Evolutionary conservation across 2,797 vertebrate genomes (phyloP).

Genomic region (Holocentrus rufus): DNA sequence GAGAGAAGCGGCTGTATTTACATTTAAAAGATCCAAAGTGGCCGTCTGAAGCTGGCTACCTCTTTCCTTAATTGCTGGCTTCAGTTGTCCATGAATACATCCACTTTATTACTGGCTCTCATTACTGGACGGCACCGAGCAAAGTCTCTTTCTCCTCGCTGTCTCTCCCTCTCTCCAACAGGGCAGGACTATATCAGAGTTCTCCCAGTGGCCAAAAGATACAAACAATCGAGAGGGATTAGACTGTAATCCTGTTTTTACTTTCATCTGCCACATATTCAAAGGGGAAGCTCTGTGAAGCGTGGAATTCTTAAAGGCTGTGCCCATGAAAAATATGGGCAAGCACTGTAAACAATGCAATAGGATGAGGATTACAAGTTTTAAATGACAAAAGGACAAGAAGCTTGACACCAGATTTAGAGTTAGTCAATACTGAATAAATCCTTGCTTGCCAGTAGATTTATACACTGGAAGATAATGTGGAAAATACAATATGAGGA

Average conservation of each 20-base stretch:
- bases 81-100: slow-evolving; percentile 84
- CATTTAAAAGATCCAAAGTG: slow-evolving; percentile 86
- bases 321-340: slow-evolving; percentile 70
- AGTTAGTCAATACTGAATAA: slow-evolving; percentile 49
- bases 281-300: slow-evolving; percentile 71
- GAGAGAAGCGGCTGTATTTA: slow-evolving; percentile 82
- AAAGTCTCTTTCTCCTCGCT: slow-evolving; percentile 62
- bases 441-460: slow-evolving; percentile 43
- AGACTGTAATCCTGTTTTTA: slow-evolving; percentile 82
- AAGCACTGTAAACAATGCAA: slow-evolving; percentile 73
- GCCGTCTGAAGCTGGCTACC: slow-evolving; percentile 79
- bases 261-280: slow-evolving; percentile 81
- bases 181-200: slow-evolving; percentile 74
- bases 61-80: slow-evolving; percentile 85
- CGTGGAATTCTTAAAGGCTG: slow-evolving; percentile 73
- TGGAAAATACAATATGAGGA: slow-evolving; percentile 32
- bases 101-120: slow-evolving; percentile 81
- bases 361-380: slow-evolving; percentile 72
- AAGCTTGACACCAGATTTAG: slow-evolving; percentile 64
- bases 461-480: slow-evolving; percentile 36
- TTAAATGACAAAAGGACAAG: slow-evolving; percentile 71
- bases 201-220: slow-evolving; percentile 77
- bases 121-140: slow-evolving; percentile 77
- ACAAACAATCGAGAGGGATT: slow-evolving; percentile 85
- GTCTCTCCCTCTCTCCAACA: slow-evolving; percentile 56